These are phyloP conservation scores for Cephus rjabovi DNA, from an alignment of 2,888 invertebrate species.

Conservation along the genomic window DNA sequence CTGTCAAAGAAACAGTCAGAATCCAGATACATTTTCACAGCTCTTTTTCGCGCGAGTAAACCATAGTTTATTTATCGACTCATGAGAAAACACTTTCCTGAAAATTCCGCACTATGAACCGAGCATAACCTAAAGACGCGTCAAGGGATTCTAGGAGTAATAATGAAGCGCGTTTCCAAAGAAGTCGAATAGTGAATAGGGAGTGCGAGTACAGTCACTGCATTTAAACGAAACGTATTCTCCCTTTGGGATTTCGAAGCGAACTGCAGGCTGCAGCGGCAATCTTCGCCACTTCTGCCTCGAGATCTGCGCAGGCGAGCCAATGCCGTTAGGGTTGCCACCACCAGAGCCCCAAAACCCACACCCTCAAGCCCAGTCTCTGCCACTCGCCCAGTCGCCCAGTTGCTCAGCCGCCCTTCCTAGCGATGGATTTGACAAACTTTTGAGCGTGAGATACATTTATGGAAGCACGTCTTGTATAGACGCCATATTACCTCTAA, in stretches of 20 bases:
- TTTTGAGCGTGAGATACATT: not conserved
- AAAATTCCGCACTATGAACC: not conserved
- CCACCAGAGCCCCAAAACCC: not conserved
- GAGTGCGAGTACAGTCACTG: not conserved
- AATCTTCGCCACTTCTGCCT: not conserved
- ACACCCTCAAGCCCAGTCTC: not conserved
- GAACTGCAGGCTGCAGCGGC: not conserved
- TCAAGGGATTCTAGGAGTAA: not conserved
- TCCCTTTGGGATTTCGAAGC: not conserved
- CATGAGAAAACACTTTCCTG: not conserved
- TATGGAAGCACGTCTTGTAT: not conserved
- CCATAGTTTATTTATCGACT: not conserved
- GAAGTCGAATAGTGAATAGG: not conserved
- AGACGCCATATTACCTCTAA: not conserved
- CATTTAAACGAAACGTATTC: not conserved
- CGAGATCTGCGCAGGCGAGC: not conserved
- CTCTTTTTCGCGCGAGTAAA: not conserved
- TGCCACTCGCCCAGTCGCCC: not conserved
- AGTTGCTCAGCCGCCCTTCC: not conserved
- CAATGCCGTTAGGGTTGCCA: not conserved
- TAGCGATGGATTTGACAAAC: not conserved
- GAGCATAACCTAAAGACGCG: not conserved
- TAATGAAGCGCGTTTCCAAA: not conserved
- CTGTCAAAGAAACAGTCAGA: not conserved
- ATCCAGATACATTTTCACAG: not conserved